Evolutionary conservation across 2,113 vertebrate genomes (phyloP), one percentile per base, ranked within the genome.

Genomic region (Odobenus rosmarus): DNA sequence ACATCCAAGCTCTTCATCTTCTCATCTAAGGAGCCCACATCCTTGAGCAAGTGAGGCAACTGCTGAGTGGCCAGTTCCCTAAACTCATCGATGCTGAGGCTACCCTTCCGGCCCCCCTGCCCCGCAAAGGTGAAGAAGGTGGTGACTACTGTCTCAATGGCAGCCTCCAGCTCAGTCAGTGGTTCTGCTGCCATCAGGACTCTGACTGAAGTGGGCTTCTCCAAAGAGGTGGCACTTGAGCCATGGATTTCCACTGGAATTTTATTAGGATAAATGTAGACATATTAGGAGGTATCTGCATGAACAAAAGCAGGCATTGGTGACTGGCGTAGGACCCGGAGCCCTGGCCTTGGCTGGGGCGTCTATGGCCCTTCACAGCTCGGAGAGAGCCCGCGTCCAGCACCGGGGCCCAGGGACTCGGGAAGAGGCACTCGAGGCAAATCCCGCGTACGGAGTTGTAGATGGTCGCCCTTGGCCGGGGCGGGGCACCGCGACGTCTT

Each of bases 41-140:
- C 98, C 99, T 99, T 98, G 98, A 98, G 98, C 57, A 99, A 85
- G 51, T 98, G 98, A 72, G 99, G 99, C 59, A 99, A 62, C 94
- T 99, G 98, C 81, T 98, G 95, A 14, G 95, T 92, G 89, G 93
- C 98, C 84, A 99, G 88, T 21, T 98, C 98, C 96, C 97, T 98
- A 96, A 99, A 99, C 83, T 98, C 98, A 0, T 5, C 3, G 8
- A 90, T 0, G 0, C 72, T 99, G 94, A 99, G 98, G 0, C 98
- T 98, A 3, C 97, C 98, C 86, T 97, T 98, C 85, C 39, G 97
- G 94, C 98, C 98, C 83, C 98, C 98, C 16, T 24, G 96, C 28
- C 49, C 79, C 0, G 98, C 97, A 4, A 98, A 93, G 72, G 72
- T 67, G 96, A 97, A 95, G 67, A 99, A 99, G 6, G 93, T 69